A percentile compares a stretch with the other conserved stretches of the same genome.
Conservation (phyloP, 2,797 vertebrate genomes). For the Rachycentron canadum region DNA sequence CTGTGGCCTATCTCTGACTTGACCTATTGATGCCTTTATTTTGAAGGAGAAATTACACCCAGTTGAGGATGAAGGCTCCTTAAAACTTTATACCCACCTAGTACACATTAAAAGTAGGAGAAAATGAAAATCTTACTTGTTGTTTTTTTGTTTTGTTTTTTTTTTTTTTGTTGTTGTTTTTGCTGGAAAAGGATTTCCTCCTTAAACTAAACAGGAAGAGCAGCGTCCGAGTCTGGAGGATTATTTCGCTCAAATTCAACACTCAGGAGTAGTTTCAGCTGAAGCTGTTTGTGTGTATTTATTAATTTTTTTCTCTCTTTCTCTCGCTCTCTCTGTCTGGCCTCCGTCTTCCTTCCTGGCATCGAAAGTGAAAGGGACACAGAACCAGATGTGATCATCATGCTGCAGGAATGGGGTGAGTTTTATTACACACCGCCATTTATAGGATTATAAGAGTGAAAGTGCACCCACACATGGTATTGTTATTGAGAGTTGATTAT, state of each 20-base stretch:
- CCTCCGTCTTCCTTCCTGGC: background rate
- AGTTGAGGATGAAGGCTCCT: background rate
- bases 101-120: too few relatives aligned
- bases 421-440: background rate
- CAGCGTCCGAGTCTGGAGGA: too few relatives aligned
- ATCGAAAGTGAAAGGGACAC: constrained; percentile 49
- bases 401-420: constrained; percentile 24
- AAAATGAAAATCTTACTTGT: too few relatives aligned
- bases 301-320: too few relatives aligned
- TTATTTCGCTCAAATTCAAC: fast-evolving
- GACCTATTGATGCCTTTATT: background rate
- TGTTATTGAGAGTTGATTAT: background rate
- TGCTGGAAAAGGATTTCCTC: background rate
- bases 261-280: too few relatives aligned
- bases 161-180: background rate
- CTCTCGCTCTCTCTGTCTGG: too few relatives aligned
- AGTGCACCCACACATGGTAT: fast-evolving
- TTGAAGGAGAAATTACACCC: background rate
- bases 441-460: too few relatives aligned
- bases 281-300: fast-evolving
- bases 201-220: background rate
- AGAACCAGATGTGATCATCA: fast-evolving
- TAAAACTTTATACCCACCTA: too few relatives aligned
- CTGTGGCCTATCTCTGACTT: background rate
- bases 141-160: background rate